These are phyloP conservation scores for Stictocephala bisonia DNA, from an alignment of 2,888 invertebrate genomes.

Conservation along the genomic window DNA sequence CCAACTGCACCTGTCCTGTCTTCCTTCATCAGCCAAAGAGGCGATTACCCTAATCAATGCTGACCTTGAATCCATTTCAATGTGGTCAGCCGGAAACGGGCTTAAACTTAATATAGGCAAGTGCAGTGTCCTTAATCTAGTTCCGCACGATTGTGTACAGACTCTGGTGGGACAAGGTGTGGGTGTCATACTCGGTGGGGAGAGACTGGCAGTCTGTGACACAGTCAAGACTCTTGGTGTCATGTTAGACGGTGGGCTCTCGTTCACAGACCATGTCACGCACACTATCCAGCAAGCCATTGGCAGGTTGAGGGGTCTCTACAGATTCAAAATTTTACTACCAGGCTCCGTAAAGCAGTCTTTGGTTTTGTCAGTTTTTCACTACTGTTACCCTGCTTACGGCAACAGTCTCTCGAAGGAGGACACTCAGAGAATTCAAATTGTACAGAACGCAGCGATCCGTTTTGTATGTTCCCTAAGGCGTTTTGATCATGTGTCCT, in stretches of 20 bases:
- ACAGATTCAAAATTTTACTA: neutral
- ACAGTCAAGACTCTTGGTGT: neutral
- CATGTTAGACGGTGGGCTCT: neutral
- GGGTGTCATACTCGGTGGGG: neutral
- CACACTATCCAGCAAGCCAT: neutral
- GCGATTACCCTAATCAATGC: neutral
- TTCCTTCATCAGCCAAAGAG: neutral
- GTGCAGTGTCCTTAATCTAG: neutral
- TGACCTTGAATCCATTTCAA: neutral
- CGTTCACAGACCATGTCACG: slow-evolving; percentile 3
- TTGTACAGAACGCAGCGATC: neutral
- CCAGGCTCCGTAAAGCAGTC: slow-evolving; percentile 10
- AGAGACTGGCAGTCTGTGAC: neutral
- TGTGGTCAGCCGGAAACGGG: neutral
- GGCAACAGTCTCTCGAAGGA: neutral
- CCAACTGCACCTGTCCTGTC: slow-evolving; percentile 7
- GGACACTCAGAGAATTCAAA: neutral
- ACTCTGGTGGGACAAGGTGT: neutral
- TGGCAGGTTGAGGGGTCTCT: neutral
- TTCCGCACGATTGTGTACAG: neutral
- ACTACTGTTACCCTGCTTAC: neutral
- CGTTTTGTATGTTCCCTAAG: neutral
- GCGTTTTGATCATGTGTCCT: neutral
- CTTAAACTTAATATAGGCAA: slow-evolving; percentile 1
- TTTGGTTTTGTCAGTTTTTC: neutral